Conservation (phyloP, 1,140 invertebrate species). For the Penaeus chinensis region DNA sequence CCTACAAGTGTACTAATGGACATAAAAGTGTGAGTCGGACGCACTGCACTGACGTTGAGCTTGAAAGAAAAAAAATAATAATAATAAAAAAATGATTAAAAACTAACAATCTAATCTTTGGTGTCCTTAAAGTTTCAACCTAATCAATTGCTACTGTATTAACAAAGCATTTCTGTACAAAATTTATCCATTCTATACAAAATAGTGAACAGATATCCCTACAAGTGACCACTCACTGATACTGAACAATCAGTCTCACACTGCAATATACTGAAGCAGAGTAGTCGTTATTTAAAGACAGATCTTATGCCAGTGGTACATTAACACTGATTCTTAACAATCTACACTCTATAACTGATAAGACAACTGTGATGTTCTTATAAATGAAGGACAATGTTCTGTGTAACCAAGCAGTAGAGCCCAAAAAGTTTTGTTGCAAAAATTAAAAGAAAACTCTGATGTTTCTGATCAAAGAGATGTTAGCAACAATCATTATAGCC, state of each 20-base stretch:
- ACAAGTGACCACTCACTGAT: too few species aligned
- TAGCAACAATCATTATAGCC: too few species aligned
- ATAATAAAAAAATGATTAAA: too few species aligned
- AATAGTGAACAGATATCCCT: not conserved
- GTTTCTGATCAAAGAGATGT: too few species aligned
- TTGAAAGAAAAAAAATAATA: slow-evolving; percentile 26
- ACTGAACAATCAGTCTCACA: too few species aligned
- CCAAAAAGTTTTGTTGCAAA: too few species aligned
- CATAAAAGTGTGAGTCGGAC: slow-evolving; percentile 38
- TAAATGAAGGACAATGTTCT: not conserved
- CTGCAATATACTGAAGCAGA: too few species aligned
- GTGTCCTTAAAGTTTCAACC: slow-evolving; percentile 36
- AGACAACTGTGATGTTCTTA: not conserved
- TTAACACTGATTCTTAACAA: not conserved
- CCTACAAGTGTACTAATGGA: slow-evolving; percentile 27
- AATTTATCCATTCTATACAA: slow-evolving; percentile 24
- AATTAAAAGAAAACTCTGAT: too few species aligned
- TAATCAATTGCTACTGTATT: slow-evolving; percentile 13
- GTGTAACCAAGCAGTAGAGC: not conserved
- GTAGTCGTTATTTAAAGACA: too few species aligned
- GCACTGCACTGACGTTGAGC: slow-evolving; percentile 49
- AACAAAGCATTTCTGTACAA: slow-evolving; percentile 44
- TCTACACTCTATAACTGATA: not conserved
- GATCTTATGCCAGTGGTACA: too few species aligned
- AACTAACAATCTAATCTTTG: slow-evolving; percentile 46